Evolutionary conservation across 2,113 vertebrate genomes (phyloP), one percentile per base, ranked within the genome.

Genomic region (Gorsachius goisagi): DNA sequence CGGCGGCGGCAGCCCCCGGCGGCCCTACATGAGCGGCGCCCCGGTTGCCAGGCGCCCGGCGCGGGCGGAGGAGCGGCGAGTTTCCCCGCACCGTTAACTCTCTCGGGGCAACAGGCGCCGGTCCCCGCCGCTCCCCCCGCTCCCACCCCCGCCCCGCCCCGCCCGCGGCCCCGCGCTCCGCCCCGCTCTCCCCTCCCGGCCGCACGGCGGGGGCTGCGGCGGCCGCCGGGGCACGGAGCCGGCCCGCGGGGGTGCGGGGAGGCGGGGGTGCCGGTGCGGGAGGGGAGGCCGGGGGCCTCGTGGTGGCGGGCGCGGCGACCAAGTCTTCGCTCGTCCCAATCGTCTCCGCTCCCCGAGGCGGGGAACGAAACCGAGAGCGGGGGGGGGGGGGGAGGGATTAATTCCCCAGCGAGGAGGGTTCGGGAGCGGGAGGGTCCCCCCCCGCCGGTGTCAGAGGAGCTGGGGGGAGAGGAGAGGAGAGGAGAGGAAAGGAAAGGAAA

Each of bases 1-100:
- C 52, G 23, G 56, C n/a, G 16, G 55, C 60, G 58, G 63, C 78
- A 49, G 86, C 39, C 74, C 85, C 85, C 67, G 85, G 79, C 63
- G 73, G 59, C 89, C 81, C 93, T 67, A 85, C 93, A 81, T 89
- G 85, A 78, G 71, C 74, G 52, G 95, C 91, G 89, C 91, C 93
- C 93, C 90, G 86, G 91, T 94, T 95, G 64, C 93, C 90, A 92
- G 64, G 67, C 44, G 78, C 68, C 95, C 71, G 32, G 52, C 73
- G n/a, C 87, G 74, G 82, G 60, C 78, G 50, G 88, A 33, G 88
- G 45, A 83, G 55, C 22, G 39, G 13, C 95, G 50, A 93, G 52
- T 89, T 91, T 78, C 60, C 50, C 37, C 78, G 18, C 49, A 66
- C 89, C 93, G 75, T 75, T 67, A 88, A 92, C 95, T 81, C 94